Evolutionary conservation across 1,140 invertebrate genomes (phyloP).

Genomic region (Leptinotarsa defecta): DNA sequence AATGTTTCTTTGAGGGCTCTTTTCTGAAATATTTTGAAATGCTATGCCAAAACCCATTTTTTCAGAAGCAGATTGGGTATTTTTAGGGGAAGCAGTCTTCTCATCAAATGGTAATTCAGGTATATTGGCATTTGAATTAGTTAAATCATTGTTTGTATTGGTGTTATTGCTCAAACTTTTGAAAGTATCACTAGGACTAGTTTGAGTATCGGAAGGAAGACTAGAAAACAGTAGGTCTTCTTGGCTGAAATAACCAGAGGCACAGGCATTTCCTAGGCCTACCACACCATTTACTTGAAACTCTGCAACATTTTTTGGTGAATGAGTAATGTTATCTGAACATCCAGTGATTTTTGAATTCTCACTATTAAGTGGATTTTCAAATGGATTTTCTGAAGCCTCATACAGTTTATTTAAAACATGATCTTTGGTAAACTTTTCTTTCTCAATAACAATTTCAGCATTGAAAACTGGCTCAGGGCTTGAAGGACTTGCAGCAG

Average conservation of each 20-base stretch:
- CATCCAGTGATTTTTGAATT: conserved; percentile 11
- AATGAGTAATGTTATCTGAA: conserved; percentile 26
- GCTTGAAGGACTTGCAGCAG: conserved; percentile 49
- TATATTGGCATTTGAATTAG: conserved; percentile 45
- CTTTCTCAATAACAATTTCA: conserved; percentile 56
- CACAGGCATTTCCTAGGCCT: conserved; percentile 8
- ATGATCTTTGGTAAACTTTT: conserved; percentile 52
- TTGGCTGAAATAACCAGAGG: conserved; percentile 31
- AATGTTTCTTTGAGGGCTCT: not conserved
- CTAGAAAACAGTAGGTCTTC: conserved; percentile 43
- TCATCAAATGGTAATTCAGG: conserved; percentile 46
- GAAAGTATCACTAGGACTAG: conserved; percentile 41
- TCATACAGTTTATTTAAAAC: conserved; percentile 54
- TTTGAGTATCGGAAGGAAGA: conserved; percentile 41
- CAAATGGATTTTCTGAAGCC: conserved; percentile 11
- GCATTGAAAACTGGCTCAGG: conserved; percentile 54
- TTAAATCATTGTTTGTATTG: conserved; percentile 41
- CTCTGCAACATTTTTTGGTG: conserved; percentile 13
- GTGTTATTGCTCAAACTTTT: conserved; percentile 40
- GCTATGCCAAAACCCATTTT: not conserved
- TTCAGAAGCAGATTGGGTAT: conserved; percentile 14
- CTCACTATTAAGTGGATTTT: not conserved
- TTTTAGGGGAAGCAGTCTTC: conserved; percentile 23
- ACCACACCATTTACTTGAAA: conserved; percentile 12
- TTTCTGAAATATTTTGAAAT: not conserved